These are phyloP conservation scores for Mythimna loreyi DNA, from an alignment of 2,888 invertebrate genomes.

Conservation along the genomic window DNA sequence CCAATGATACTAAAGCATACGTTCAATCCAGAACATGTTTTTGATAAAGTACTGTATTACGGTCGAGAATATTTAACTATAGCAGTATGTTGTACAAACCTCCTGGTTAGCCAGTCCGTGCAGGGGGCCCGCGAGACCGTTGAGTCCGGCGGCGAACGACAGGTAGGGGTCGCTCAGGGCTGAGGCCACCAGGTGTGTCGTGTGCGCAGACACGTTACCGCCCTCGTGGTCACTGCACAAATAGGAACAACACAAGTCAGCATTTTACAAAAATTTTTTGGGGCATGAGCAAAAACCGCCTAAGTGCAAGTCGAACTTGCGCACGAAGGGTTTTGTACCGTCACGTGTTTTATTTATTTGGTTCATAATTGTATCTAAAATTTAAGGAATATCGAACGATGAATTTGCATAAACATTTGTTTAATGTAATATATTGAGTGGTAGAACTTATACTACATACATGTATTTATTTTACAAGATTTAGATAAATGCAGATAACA, in stretches of 20 bases:
- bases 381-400: slow-evolving; percentile 32
- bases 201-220: slow-evolving; percentile 98
- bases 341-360: too few relatives aligned
- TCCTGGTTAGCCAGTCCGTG: slow-evolving; percentile 99
- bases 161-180: slow-evolving; percentile 98
- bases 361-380: slow-evolving; percentile 1
- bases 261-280: not conserved
- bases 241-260: slow-evolving; percentile 28
- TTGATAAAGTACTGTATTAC: not conserved
- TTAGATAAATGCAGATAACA: slow-evolving; percentile 9
- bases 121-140: slow-evolving; percentile 98
- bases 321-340: too few relatives aligned
- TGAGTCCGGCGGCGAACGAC: slow-evolving; percentile 97
- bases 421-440: not conserved
- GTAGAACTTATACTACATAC: too few relatives aligned
- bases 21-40: not conserved
- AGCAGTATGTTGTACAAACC: slow-evolving; percentile 73
- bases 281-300: too few relatives aligned
- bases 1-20: too few relatives aligned
- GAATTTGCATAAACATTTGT: slow-evolving; percentile 29
- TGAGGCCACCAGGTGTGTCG: slow-evolving; percentile 98
- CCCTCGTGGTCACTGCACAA: slow-evolving; percentile 97
- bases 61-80: not conserved
- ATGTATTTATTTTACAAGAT: slow-evolving; percentile 10
- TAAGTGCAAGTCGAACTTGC: too few relatives aligned